Evolutionary conservation across 2,797 vertebrate species (phyloP).

Genomic region (Tapera naevia): DNA sequence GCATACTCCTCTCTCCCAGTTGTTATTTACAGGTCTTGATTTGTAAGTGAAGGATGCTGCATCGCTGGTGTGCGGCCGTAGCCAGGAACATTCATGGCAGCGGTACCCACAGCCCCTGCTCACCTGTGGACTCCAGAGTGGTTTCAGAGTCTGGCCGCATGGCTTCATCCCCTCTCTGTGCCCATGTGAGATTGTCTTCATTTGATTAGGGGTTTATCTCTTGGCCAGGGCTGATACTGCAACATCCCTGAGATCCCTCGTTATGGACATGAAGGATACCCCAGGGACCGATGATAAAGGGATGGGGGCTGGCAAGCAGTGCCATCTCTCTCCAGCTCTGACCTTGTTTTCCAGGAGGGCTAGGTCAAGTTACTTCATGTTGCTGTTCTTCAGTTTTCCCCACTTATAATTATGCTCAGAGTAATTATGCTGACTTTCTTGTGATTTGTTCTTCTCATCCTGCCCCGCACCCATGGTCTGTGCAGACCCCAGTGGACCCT

Average conservation of each 20-base stretch:
- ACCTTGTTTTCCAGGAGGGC: not conserved
- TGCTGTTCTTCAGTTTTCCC: not conserved
- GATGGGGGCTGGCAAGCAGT: not conserved
- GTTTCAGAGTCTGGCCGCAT: not conserved
- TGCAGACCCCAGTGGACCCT: too few species aligned
- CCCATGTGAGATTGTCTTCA: accelerated
- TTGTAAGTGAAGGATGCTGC: not conserved
- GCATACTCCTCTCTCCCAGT: not conserved
- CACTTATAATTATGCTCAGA: conserved; percentile 19
- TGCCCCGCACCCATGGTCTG: too few species aligned
- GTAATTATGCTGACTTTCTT: not conserved
- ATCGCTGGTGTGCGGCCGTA: accelerated
- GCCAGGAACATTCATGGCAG: not conserved
- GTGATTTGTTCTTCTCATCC: not conserved
- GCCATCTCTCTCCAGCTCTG: not conserved
- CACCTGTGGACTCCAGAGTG: not conserved
- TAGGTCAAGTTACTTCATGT: conserved; percentile 22
- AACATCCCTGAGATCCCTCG: not conserved
- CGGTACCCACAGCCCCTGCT: not conserved
- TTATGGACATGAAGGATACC: not conserved
- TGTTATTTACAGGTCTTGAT: not conserved
- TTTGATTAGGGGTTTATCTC: not conserved
- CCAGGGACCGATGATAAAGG: not conserved
- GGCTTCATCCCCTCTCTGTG: not conserved
- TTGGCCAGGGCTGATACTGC: not conserved